Evolutionary conservation across 2,113 vertebrate genomes (phyloP), one percentile per base, ranked within the genome.

Genomic region (Progne subis): DNA sequence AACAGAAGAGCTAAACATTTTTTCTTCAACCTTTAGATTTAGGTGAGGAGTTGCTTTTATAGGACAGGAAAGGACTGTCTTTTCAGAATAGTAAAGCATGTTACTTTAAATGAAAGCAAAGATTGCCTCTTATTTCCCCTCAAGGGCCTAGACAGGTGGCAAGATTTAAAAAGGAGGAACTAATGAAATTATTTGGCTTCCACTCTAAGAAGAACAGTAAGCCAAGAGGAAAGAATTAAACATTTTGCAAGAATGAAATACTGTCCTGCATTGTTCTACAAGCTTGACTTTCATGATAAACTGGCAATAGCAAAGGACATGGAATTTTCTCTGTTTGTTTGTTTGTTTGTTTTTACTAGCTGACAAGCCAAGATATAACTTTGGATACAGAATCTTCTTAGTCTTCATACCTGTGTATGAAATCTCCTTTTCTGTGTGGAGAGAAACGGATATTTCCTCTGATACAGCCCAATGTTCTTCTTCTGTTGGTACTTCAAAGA

Each of bases 331-430:
- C 86, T 75, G 67, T 31, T 39, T 86, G 18, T 46, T 5, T 6
- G 8, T 3, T 43, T 8, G 11, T 43, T 43, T 43, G 37, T n/a
- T 78, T 81, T 47, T 11, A 75, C 43, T 70, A 57, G 47, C 31
- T 70, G 11, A 43, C 19, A 82, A 37, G 37, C 37, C 37, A 37
- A 87, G n/a, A 24, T 44, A 29, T 18, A 68, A 55, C 64, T 79
- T 68, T 53, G 43, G 44, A 57, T 19, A 43, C 15, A 69, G 44
- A 65, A 32, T 59, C 6, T 15, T 72, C 80, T 64, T 39, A 60
- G 14, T 71, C 37, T 17, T 97, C 95, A 83, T 98, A 98, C 98
- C 98, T 98, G 96, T 96, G 90, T 98, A 98, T 92, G 98, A 97
- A 94, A 98, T 97, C 31, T 97, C 96, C 80, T 97, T 53, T 94